A percentile compares a stretch with the other conserved stretches of the same genome.
phyloP scores from a whole-genome alignment of 64 coral and sea anemone genomes.

The Porites lutea region DNA sequence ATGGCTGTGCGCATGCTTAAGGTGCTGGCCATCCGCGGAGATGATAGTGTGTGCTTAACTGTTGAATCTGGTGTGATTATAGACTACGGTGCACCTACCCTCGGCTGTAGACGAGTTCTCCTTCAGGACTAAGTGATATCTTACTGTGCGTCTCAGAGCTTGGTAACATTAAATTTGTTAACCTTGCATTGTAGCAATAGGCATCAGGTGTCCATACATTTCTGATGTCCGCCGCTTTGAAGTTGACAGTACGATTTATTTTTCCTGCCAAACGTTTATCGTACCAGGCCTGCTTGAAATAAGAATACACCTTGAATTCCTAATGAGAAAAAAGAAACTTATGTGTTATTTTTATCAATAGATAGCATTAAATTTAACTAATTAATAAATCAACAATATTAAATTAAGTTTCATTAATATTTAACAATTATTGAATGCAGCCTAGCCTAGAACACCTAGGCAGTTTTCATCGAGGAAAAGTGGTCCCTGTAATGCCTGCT shows the following conservation, averaged over 20 bases:
- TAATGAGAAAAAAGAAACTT: not conserved
- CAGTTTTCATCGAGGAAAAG: too few relatives aligned
- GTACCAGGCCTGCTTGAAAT: not conserved
- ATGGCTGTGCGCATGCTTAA: too few relatives aligned
- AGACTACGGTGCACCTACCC: not conserved
- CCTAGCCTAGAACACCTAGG: too few relatives aligned
- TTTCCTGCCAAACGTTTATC: constrained; percentile 22
- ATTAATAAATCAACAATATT: too few relatives aligned
- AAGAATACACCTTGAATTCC: constrained; percentile 27
- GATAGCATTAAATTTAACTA: too few relatives aligned
- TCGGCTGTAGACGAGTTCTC: constrained; percentile 3
- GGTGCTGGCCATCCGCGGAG: too few relatives aligned
- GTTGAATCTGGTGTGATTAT: too few relatives aligned
- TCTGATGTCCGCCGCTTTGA: not conserved
- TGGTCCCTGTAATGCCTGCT: not conserved
- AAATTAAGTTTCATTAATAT: too few relatives aligned
- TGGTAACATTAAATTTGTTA: constrained; percentile 26
- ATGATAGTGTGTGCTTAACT: too few relatives aligned
- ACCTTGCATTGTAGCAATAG: constrained; percentile 12
- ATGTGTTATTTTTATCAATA: not conserved
- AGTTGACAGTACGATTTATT: constrained; percentile 10
- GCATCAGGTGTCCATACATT: constrained; percentile 17
- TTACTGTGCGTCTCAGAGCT: not conserved
- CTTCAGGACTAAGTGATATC: constrained; percentile 5
- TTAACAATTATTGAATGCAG: too few relatives aligned